Percentiles rank a stretch among this genome's conserved stretches.
phyloP scores from a whole-genome alignment of 2,888 invertebrate genomes.

The Coenonympha glycerion region DNA sequence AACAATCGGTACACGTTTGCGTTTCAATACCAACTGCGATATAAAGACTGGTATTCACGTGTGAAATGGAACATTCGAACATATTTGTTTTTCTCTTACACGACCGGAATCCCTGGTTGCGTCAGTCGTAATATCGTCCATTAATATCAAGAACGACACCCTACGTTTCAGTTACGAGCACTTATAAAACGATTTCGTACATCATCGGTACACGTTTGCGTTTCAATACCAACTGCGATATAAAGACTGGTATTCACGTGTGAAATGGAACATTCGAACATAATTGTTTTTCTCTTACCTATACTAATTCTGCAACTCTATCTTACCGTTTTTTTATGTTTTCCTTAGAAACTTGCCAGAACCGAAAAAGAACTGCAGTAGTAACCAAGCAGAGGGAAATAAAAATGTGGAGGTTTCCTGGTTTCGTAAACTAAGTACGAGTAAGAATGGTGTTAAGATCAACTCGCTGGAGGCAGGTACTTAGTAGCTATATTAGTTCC shows the following conservation, averaged over 20 bases:
- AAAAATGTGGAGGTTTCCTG: too few relatives aligned
- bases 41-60: neutral
- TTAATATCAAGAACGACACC: conserved; percentile 14
- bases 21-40: conserved; percentile 10
- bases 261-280: neutral
- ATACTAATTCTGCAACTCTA: too few relatives aligned
- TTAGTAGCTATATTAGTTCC: too few relatives aligned
- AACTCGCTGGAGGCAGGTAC: too few relatives aligned
- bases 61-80: too few relatives aligned
- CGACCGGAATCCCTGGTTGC: neutral
- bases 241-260: neutral
- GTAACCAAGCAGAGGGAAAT: too few relatives aligned
- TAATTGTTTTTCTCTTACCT: neutral
- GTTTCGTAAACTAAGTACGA: too few relatives aligned
- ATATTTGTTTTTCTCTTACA: neutral
- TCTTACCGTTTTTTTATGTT: too few relatives aligned
- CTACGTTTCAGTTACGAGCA: conserved; percentile 21
- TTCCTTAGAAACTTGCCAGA: too few relatives aligned
- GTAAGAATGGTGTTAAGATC: too few relatives aligned
- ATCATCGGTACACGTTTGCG: conserved; percentile 16
- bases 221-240: conserved; percentile 9
- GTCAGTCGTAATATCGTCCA: neutral
- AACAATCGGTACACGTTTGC: conserved; percentile 13
- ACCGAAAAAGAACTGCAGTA: too few relatives aligned
- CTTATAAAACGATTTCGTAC: conserved; percentile 25